phyloP scores from a whole-genome alignment of 64 coral and sea anemone species.

The Montipora efflorescens region DNA sequence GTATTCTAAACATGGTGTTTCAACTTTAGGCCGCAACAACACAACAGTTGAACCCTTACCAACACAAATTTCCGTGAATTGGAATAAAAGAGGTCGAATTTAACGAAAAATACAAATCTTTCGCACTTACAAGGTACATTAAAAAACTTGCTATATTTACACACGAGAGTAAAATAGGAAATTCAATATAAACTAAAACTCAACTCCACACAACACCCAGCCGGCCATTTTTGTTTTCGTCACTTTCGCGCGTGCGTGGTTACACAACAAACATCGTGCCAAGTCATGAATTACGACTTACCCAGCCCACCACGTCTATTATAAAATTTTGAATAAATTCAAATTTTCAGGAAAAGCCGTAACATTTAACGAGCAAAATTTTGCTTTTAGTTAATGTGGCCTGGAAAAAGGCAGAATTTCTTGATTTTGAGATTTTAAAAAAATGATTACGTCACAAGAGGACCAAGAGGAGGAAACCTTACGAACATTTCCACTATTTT shows the following conservation, averaged over 20 bases:
- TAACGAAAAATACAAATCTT: neutral
- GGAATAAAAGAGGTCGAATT: neutral
- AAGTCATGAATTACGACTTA: conserved; percentile 40
- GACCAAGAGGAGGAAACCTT: too few relatives aligned
- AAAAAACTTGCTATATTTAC: neutral
- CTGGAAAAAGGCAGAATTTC: too few relatives aligned
- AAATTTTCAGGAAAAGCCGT: too few relatives aligned
- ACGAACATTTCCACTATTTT: too few relatives aligned
- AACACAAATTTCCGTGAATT: neutral
- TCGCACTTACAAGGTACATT: neutral
- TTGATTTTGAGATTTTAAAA: too few relatives aligned
- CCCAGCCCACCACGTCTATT: neutral
- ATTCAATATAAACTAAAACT: neutral
- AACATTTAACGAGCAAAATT: too few relatives aligned
- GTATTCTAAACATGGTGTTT: conserved; percentile 20
- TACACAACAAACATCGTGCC: conserved; percentile 6
- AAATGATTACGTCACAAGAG: too few relatives aligned
- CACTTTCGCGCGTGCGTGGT: conserved; percentile 20
- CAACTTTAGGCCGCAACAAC: neutral
- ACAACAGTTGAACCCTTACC: neutral
- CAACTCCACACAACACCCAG: neutral
- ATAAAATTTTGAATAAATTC: neutral
- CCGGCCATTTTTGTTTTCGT: conserved; percentile 50
- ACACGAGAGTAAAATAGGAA: neutral
- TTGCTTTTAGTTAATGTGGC: too few relatives aligned